A percentile compares a stretch with the other conserved stretches of the same genome.
Evolutionary conservation across 1,140 invertebrate genomes (phyloP).

Genomic region (Chironomus tepperi): DNA sequence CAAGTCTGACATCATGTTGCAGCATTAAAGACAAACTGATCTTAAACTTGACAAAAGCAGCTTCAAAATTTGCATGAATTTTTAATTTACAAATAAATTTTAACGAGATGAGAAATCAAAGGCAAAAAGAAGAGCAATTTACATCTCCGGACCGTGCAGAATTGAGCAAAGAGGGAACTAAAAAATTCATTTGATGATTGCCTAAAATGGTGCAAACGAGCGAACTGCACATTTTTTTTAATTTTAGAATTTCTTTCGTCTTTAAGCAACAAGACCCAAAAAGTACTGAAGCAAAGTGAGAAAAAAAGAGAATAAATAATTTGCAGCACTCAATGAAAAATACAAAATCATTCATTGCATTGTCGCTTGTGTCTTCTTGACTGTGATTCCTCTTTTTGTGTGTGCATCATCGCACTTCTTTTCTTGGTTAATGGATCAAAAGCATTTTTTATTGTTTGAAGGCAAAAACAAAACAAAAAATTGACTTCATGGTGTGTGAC

Average conservation of each 20-base stretch:
- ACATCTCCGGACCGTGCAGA: neutral
- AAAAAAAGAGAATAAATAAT: neutral
- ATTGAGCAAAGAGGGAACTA: neutral
- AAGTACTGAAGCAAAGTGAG: neutral
- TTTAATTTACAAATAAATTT: too few species aligned
- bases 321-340: neutral
- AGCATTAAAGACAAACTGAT: too few species aligned
- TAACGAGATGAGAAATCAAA: too few species aligned
- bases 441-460: too few species aligned
- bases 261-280: neutral
- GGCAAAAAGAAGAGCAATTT: neutral
- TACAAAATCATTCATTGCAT: neutral
- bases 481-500: neutral
- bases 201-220: too few species aligned
- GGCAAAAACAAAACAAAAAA: too few species aligned
- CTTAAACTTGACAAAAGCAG: too few species aligned
- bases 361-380: neutral
- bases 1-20: too few species aligned
- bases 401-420: neutral
- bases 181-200: neutral
- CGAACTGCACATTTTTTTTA: neutral
- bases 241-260: neutral
- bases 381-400: slow-evolving; percentile 1
- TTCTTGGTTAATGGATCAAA: neutral
- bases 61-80: too few species aligned